A percentile compares a stretch with the other conserved stretches of the same genome.
These are phyloP conservation scores for Thereva nobilitata DNA, from an alignment of 2,888 invertebrate species.

Conservation along the genomic window DNA sequence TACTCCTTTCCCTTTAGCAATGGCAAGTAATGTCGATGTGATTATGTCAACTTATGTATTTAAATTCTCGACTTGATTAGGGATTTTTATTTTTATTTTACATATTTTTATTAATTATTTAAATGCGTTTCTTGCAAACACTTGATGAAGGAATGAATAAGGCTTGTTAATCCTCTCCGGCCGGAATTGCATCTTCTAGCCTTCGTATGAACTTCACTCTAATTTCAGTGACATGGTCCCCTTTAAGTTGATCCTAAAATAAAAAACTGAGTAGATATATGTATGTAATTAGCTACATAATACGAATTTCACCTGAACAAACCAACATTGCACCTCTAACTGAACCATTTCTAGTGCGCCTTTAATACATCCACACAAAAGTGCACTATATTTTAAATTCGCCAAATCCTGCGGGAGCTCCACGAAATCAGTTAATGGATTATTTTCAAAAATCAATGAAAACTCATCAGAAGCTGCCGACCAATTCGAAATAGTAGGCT, in stretches of 20 bases:
- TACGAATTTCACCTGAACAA: slow-evolving; percentile 67
- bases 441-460: slow-evolving; percentile 90
- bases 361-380: slow-evolving; percentile 87
- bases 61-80: no score
- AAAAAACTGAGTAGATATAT: neutral
- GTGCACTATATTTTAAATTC: slow-evolving; percentile 86
- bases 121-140: no score
- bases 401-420: slow-evolving; percentile 86
- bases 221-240: slow-evolving; percentile 91
- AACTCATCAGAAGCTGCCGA: slow-evolving; percentile 94
- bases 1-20: no score
- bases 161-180: slow-evolving; percentile 88
- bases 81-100: no score
- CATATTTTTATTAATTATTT: no score
- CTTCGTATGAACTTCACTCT: slow-evolving; percentile 92
- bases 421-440: slow-evolving; percentile 96
- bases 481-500: slow-evolving; percentile 93
- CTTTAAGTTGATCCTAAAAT: slow-evolving; percentile 87
- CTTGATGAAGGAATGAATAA: no score
- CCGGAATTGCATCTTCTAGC: slow-evolving; percentile 96
- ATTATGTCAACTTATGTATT: no score
- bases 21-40: no score
- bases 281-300: slow-evolving; percentile 1
- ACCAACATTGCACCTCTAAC: slow-evolving; percentile 92
- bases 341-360: slow-evolving; percentile 99